phyloP scores from a whole-genome alignment of 2,113 vertebrate genomes.

The Cercopithecus mona region DNA sequence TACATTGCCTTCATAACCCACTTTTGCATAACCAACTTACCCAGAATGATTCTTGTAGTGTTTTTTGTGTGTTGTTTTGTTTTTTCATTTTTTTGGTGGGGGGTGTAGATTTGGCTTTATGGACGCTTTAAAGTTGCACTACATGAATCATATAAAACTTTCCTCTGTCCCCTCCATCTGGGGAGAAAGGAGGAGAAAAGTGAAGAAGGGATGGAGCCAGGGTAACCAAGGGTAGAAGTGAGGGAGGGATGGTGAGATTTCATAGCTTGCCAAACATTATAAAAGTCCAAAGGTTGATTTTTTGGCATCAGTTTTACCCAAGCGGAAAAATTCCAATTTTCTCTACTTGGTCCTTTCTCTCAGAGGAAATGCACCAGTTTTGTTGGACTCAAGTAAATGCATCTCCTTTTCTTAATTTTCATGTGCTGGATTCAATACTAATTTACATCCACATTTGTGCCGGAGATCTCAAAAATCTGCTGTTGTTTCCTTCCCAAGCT shows the following conservation, averaged over 20 bases:
- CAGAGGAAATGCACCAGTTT: slow-evolving; percentile 55
- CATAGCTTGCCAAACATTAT: background rate
- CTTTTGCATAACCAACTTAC: background rate
- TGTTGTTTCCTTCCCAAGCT: slow-evolving; percentile 76
- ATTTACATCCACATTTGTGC: slow-evolving; percentile 75
- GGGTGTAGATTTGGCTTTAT: background rate
- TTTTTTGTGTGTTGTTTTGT: background rate
- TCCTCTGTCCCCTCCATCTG: background rate
- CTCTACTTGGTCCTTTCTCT: slow-evolving; percentile 52
- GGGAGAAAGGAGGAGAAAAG: slow-evolving; percentile 38
- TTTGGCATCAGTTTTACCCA: slow-evolving; percentile 63
- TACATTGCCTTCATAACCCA: background rate
- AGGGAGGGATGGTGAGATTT: background rate
- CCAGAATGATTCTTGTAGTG: slow-evolving; percentile 24
- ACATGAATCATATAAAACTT: slow-evolving; percentile 45
- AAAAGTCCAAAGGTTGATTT: slow-evolving; percentile 67
- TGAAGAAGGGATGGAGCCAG: slow-evolving; percentile 15
- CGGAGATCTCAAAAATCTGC: slow-evolving; percentile 72
- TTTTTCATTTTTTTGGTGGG: background rate
- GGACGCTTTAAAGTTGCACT: slow-evolving; percentile 24
- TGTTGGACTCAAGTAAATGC: slow-evolving; percentile 69
- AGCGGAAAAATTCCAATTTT: slow-evolving; percentile 71
- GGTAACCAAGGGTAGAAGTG: background rate
- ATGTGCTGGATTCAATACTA: slow-evolving; percentile 69
- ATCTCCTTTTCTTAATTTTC: slow-evolving; percentile 72